phyloP scores from a whole-genome alignment of 2,113 vertebrate genomes.

The Melanerpes aurifrons region DNA sequence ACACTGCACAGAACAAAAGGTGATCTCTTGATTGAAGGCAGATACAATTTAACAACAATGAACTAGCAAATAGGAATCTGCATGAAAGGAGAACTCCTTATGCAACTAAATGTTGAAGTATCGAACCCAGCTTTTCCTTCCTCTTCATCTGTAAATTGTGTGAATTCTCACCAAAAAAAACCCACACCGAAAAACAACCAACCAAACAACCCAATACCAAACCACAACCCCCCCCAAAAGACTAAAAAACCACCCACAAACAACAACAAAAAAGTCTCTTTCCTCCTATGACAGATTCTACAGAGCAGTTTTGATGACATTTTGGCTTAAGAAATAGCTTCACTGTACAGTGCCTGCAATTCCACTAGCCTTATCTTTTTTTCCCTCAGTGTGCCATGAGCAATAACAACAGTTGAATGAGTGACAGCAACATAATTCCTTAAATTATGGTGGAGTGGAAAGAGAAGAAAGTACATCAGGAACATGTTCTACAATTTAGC shows the following conservation, averaged over 20 bases:
- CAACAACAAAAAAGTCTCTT: not conserved
- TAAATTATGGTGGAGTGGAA: not conserved
- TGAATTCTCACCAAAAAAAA: not conserved
- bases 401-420: not conserved
- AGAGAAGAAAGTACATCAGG: not conserved
- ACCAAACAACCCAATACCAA: not conserved
- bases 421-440: not conserved
- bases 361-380: not conserved
- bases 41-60: not conserved
- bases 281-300: not conserved
- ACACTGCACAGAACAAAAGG: not conserved
- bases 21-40: not conserved
- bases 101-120: not conserved
- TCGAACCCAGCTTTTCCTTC: not conserved
- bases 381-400: not conserved
- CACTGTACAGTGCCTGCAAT: not conserved
- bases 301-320: not conserved
- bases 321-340: not conserved
- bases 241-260: not conserved
- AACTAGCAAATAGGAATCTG: not conserved
- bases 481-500: not conserved
- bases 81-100: not conserved
- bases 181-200: not conserved
- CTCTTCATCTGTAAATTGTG: not conserved
- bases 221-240: not conserved